phyloP scores from a whole-genome alignment of 1,140 invertebrate genomes.

The Musca domestica region DNA sequence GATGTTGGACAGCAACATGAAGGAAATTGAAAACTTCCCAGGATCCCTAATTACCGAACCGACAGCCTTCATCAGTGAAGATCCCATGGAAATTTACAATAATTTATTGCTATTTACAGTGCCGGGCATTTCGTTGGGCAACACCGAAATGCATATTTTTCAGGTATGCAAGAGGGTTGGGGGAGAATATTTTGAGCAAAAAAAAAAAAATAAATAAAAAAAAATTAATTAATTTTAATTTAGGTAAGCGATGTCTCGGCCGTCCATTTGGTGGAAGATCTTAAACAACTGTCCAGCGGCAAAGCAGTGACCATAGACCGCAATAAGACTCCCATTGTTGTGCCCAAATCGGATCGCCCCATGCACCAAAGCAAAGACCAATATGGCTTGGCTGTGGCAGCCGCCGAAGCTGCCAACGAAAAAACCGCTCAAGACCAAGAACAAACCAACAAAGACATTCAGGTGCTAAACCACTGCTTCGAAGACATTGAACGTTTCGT shows the following conservation, averaged over 20 bases:
- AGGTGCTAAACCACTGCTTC: conserved; percentile 49
- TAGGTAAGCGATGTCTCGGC: conserved; percentile 56
- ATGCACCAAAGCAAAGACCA: conserved; percentile 46
- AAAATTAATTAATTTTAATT: too few relatives aligned
- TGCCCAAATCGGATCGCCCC: conserved; percentile 40
- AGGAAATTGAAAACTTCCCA: conserved; percentile 49
- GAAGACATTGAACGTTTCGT: conserved; percentile 49
- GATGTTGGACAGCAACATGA: conserved; percentile 49
- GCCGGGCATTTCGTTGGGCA: conserved; percentile 43
- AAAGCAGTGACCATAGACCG: conserved; percentile 39
- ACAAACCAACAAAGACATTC: conserved; percentile 42
- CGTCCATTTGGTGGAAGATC: conserved; percentile 59
- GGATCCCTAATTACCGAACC: conserved; percentile 46
- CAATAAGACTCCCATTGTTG: conserved; percentile 42
- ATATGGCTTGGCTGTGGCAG: conserved; percentile 40
- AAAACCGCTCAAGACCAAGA: conserved; percentile 44
- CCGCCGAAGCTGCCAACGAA: conserved; percentile 42
- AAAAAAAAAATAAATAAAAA: too few relatives aligned
- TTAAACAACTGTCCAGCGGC: conserved; percentile 55
- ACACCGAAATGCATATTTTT: conserved; percentile 50
- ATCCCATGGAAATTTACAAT: conserved; percentile 42
- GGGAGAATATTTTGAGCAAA: not conserved
- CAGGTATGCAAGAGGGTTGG: conserved; percentile 31
- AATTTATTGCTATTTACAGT: conserved; percentile 47
- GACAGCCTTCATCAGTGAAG: conserved; percentile 46